Conservation (phyloP, 2,888 invertebrate species). For the Eledone cirrhosa region DNA sequence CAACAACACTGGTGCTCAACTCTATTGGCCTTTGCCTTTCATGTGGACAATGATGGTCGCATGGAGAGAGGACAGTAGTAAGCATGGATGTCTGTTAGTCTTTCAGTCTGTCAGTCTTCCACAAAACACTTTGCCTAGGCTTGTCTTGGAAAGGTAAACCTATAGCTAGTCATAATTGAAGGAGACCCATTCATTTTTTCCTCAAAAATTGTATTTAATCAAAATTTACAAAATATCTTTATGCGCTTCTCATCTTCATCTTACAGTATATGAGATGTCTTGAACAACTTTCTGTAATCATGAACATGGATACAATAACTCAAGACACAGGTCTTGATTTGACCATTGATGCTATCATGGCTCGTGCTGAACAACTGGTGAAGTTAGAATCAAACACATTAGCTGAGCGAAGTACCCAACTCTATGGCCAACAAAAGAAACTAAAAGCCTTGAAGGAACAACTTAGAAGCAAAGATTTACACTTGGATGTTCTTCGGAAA, state of each 20-base stretch:
- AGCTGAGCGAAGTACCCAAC: conserved; percentile 85
- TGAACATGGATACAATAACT: conserved; percentile 86
- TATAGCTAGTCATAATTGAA: no score
- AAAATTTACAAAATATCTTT: no score
- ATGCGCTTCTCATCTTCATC: background rate
- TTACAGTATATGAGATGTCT: conserved; percentile 74
- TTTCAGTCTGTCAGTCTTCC: no score
- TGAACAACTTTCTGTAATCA: conserved; percentile 81
- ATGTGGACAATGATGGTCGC: no score
- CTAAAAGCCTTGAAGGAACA: conserved; percentile 86
- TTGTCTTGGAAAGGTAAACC: no score
- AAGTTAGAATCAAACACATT: conserved; percentile 83
- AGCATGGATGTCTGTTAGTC: no score
- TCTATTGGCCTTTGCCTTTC: no score
- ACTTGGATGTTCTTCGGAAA: conserved; percentile 86
- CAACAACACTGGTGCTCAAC: no score
- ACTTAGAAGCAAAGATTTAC: conserved; percentile 88
- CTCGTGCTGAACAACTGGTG: conserved; percentile 85
- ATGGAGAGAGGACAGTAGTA: no score
- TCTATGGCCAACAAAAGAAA: conserved; percentile 88
- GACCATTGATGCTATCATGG: conserved; percentile 83
- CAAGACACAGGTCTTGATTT: conserved; percentile 83
- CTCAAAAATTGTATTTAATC: no score
- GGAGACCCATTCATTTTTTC: no score
- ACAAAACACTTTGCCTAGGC: no score